Evolutionary conservation across 2,797 vertebrate genomes (phyloP).

Genomic region (Lepidocolaptes lacrymiger): DNA sequence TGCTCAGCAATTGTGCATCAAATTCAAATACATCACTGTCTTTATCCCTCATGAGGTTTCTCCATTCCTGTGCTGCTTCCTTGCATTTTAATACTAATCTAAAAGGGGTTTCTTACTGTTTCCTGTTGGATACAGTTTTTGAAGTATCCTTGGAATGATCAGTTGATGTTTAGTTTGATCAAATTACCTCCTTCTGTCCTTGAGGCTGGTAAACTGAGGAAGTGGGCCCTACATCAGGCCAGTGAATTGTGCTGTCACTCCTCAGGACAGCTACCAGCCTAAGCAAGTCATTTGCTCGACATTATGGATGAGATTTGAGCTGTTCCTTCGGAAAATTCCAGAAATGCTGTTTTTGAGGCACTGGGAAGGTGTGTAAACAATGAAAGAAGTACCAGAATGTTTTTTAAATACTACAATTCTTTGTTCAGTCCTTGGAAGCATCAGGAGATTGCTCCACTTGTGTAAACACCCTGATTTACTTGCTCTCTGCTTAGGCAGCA

Average conservation of each 20-base stretch:
- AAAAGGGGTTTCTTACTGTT: neutral
- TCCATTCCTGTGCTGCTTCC: neutral
- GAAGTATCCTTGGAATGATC: neutral
- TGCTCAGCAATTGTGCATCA: neutral
- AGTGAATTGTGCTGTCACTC: neutral
- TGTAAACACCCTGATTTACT: constrained; percentile 42
- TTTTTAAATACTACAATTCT: constrained; percentile 30
- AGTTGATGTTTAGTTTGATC: neutral
- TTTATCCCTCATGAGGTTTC: too few relatives aligned
- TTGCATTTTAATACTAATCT: neutral
- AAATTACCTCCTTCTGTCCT: neutral
- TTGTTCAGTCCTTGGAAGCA: constrained; percentile 30
- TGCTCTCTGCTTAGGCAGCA: constrained; percentile 36
- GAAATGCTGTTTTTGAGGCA: neutral
- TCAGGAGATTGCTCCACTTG: constrained; percentile 37
- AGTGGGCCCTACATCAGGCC: neutral
- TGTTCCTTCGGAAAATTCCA: constrained; percentile 15
- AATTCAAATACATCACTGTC: neutral
- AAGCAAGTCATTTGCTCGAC: neutral
- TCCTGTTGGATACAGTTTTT: neutral
- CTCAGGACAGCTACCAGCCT: neutral
- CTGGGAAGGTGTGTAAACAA: constrained; percentile 6
- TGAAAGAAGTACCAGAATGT: neutral
- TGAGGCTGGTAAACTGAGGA: neutral
- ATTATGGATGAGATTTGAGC: neutral